Percentiles rank a stretch among this genome's conserved stretches.
Evolutionary conservation across 1,140 invertebrate species (phyloP).

Genomic region (Bathynomus jamesi): DNA sequence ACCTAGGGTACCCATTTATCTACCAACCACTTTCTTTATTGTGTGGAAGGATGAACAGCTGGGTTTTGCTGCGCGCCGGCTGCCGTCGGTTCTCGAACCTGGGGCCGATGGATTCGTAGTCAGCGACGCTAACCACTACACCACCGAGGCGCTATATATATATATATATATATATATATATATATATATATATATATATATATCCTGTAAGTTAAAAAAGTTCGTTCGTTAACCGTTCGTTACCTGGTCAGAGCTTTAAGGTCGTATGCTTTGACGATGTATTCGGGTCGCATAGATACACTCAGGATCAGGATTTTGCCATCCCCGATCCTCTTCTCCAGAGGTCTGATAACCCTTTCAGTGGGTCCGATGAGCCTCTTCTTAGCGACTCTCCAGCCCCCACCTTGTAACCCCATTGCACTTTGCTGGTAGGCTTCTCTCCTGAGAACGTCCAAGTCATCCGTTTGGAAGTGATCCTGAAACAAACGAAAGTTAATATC

Average conservation of each 20-base stretch:
- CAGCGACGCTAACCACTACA: no score
- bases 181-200: not conserved
- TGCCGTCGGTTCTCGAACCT: no score
- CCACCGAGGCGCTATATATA: no score
- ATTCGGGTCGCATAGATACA: constrained; percentile 32
- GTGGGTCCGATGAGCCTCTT: not conserved
- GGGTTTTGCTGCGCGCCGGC: no score
- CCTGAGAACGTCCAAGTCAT: not conserved
- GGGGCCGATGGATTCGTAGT: no score
- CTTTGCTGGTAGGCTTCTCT: not conserved
- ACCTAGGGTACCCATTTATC: no score
- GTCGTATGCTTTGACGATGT: constrained; percentile 38
- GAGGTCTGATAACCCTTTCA: not conserved
- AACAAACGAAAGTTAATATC: no score
- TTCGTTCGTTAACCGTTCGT: no score
- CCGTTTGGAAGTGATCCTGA: constrained; percentile 4
- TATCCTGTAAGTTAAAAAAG: no score
- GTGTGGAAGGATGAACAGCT: no score
- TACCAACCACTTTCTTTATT: no score
- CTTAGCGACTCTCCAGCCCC: constrained; percentile 7
- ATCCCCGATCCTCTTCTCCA: not conserved
- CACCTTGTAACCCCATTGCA: not conserved
- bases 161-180: not conserved
- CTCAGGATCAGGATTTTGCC: constrained; percentile 33
- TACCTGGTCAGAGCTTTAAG: constrained; percentile 38